Evolutionary conservation across 2,797 vertebrate genomes (phyloP), one percentile per base, ranked within the genome.

Genomic region (Odontamblyopus lacepedii): DNA sequence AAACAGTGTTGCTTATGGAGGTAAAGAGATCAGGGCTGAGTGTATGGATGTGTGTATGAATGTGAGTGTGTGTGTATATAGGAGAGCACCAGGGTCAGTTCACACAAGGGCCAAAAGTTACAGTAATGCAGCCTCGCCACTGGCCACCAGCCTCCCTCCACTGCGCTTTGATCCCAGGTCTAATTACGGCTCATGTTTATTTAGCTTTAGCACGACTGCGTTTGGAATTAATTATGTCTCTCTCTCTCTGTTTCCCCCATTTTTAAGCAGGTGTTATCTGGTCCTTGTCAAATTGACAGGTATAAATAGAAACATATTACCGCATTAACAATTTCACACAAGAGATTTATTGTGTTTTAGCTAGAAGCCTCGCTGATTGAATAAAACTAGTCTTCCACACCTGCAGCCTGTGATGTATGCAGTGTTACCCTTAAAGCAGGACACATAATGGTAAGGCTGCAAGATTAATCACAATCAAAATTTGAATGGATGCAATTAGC

Each of bases 1-100:
- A 91, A 89, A 91, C 81, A 80, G 79, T 85, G 84, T 89, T 90
- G 83, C 86, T 89, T 85, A 85, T 86, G 81, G 88, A 89, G 83
- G 85, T 84, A 85, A 81, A 88, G 87, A 89, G 86, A 91, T 90
- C 85, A 77, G 78, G 67, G 67, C 72, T 77, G 73, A 66, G 75
- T 88, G 76, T 81, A 78, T 76, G 75, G 77, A 9, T 85, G 62
- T 11, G 78, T 77, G 16, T 53, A 18, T 53, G 18, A 6, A 2
- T 53, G 27, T 29, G 76, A 4, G 6, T 70, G 71, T 48, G 26
- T 74, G 71, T 16, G 77, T 74, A 27, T 85, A 15, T 48, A 15
- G 15, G 44, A 4, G 44, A 48, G 63, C 19, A 51, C n/a, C 61
- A 67, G 60, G 65, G 56, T 82, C 77, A 78, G 69, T 82, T 82